Evolutionary conservation across 2,888 invertebrate species (phyloP).

Genomic region (Amphipoea lucens): DNA sequence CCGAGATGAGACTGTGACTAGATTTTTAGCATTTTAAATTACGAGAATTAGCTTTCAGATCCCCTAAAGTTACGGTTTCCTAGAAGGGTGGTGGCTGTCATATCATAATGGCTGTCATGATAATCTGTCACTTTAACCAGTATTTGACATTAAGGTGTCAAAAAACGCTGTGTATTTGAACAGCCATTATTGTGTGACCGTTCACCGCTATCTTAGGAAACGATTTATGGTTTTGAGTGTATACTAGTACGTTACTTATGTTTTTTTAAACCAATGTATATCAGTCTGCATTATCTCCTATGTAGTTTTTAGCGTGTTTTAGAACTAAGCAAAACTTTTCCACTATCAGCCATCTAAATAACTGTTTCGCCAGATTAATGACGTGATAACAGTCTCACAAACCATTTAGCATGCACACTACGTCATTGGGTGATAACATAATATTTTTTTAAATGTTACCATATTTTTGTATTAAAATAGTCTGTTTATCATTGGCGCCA

Average conservation of each 20-base stretch:
- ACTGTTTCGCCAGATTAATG: conserved; percentile 41
- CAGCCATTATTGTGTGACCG: no score
- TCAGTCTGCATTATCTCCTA: neutral
- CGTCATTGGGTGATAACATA: conserved; percentile 61
- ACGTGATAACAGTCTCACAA: conserved; percentile 36
- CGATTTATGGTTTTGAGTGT: neutral
- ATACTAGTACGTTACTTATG: no score
- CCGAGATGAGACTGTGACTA: no score
- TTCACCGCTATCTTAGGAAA: no score
- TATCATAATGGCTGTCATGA: no score
- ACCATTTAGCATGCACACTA: conserved; percentile 36
- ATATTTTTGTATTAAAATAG: conserved; percentile 43
- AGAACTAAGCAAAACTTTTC: neutral
- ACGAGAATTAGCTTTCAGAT: no score
- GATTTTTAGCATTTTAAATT: no score
- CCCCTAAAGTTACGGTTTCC: no score
- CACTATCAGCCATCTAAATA: conserved; percentile 32
- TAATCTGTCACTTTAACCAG: no score
- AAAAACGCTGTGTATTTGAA: no score
- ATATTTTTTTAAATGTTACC: conserved; percentile 28
- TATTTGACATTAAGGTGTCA: no score
- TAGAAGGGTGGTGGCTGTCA: no score
- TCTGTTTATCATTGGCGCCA: conserved; percentile 48
- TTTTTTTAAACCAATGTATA: neutral
- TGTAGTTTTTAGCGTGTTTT: conserved; percentile 17